Evolutionary conservation across 2,113 vertebrate species (phyloP).

Genomic region (Ceratotherium simum): DNA sequence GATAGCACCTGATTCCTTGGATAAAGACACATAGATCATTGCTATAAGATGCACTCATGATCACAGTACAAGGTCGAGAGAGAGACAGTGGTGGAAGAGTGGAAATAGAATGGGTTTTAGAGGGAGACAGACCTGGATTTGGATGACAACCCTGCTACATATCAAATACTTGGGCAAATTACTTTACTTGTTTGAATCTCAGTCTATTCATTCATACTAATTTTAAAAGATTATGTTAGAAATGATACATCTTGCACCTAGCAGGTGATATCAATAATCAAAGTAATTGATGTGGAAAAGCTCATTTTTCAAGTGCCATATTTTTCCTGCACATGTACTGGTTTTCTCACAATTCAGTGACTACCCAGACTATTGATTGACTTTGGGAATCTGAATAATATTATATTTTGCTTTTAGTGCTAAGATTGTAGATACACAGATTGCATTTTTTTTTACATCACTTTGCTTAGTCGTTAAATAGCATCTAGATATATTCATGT

Average conservation of each 20-base stretch:
- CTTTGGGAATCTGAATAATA: neutral
- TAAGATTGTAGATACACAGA: neutral
- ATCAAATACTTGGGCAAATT: neutral
- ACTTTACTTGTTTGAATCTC: neutral
- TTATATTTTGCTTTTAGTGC: neutral
- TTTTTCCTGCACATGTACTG: neutral
- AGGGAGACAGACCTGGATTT: neutral
- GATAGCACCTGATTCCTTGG: neutral
- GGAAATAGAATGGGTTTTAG: neutral
- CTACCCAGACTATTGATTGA: neutral
- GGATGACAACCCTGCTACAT: neutral
- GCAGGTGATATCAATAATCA: neutral
- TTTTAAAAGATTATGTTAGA: slow-evolving; percentile 32
- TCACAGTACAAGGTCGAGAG: neutral
- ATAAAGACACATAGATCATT: neutral
- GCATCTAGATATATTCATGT: neutral
- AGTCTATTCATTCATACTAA: neutral
- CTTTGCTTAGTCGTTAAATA: slow-evolving; percentile 22
- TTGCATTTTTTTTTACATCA: neutral
- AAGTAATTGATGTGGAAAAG: neutral
- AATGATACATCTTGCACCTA: neutral
- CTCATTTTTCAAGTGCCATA: neutral
- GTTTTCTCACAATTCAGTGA: neutral
- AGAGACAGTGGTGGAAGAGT: neutral
- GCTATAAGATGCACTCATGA: neutral